Conservation (phyloP, 2,113 vertebrate species). For the Trematomus loennbergii region DNA sequence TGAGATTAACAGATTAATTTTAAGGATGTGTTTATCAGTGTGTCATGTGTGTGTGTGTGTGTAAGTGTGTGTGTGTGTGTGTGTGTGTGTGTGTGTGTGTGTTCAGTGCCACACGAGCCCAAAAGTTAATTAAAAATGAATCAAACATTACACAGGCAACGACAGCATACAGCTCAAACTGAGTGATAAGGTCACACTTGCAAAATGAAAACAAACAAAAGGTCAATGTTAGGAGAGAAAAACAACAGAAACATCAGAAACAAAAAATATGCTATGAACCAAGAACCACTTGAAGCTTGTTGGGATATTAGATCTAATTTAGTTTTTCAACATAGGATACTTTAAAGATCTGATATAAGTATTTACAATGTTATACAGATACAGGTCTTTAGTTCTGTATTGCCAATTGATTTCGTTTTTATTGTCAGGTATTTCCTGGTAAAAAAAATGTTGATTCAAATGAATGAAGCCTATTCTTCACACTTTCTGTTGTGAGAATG, state of each 20-base stretch:
- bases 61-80: neutral
- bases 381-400: neutral
- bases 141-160: slow-evolving; percentile 23
- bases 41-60: neutral
- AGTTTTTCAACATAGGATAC: neutral
- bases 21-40: slow-evolving; percentile 59
- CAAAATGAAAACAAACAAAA: neutral
- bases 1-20: slow-evolving; percentile 78
- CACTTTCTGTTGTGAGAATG: neutral
- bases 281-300: neutral
- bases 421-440: neutral
- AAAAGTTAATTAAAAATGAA: slow-evolving; percentile 56
- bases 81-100: slow-evolving; percentile 1
- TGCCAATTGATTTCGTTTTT: neutral
- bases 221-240: neutral
- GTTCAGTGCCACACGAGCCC: neutral
- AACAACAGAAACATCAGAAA: neutral
- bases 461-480: neutral
- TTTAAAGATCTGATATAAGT: neutral
- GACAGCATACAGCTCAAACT: slow-evolving; percentile 21
- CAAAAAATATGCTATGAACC: neutral
- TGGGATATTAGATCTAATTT: neutral
- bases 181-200: slow-evolving; percentile 34
- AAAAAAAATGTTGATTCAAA: neutral
- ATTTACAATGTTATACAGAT: neutral